Evolutionary conservation across 2,797 vertebrate species (phyloP), one percentile per base, ranked within the genome.

Genomic region (Aphelocoma californica): DNA sequence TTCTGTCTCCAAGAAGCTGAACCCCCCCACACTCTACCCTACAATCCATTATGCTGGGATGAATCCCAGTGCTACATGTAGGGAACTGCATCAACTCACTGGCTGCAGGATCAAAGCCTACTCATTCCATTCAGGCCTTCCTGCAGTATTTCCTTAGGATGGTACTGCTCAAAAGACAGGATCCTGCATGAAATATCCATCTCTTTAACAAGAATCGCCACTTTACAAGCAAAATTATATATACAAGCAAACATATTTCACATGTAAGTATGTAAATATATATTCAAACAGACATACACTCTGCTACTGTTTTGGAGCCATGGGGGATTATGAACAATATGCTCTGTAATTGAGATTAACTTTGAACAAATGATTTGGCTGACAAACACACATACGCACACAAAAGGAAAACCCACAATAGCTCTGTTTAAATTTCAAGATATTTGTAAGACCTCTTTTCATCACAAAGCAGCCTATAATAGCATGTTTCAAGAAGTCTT

Each of bases 241-340:
- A 85, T 73, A 94, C 45, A 92, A 3, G 14, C 82, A 81, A 93
- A 95, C 86, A 90, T 88, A 97, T 91, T 94, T 93, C 79, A 94
- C 67, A 67, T 64, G 4, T 95, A 95, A 96, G 81, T 92, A 91
- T 78, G 86, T 83, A 96, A 91, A 93, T 69, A 83, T 14, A 77
- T 72, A 94, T 85, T 90, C 84, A 94, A 86, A 66, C 67, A 81
- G 86, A 88, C 62, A 40, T 83, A 86, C 60, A 90, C 78, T 89
- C 71, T 62, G 81, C 48, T 88, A 88, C 93, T 93, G 90, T 90
- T 97, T 95, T 72, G 90, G 70, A 96, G 93, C 75, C 89, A 89
- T 81, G 45, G 95, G 85, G 93, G 96, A 96, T 89, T 94, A 94
- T 36, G 87, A 97, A 96, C 72, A 96, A 95, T 93, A 96, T 61